phyloP scores from a whole-genome alignment of 2,113 vertebrate genomes.

The Ovis aries region ARS-UI_Ramb_v3.0 NC_056080.1:21509501-21510000 shows the following conservation, averaged over 20 bases:
- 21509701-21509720: neutral
- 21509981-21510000: constrained; percentile 16
- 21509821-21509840: neutral
- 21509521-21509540: constrained; percentile 49
- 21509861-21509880: neutral
- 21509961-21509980: neutral
- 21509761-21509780: neutral
- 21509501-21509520: constrained; percentile 57
- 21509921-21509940: neutral
- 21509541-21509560: constrained; percentile 31
- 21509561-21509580: neutral
- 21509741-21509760: neutral
- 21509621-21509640: constrained; percentile 27
- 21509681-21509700: neutral
- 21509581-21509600: constrained; percentile 13
- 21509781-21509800: neutral
- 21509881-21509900: neutral
- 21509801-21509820: neutral
- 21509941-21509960: constrained; percentile 25
- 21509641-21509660: constrained; percentile 8
- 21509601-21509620: constrained; percentile 15
- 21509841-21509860: neutral
- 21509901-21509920: constrained; percentile 13
- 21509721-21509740: neutral
- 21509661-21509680: neutral